Evolutionary conservation across 1,140 invertebrate species (phyloP), one percentile per base, ranked within the genome.

Genomic region (Physella acuta): DNA sequence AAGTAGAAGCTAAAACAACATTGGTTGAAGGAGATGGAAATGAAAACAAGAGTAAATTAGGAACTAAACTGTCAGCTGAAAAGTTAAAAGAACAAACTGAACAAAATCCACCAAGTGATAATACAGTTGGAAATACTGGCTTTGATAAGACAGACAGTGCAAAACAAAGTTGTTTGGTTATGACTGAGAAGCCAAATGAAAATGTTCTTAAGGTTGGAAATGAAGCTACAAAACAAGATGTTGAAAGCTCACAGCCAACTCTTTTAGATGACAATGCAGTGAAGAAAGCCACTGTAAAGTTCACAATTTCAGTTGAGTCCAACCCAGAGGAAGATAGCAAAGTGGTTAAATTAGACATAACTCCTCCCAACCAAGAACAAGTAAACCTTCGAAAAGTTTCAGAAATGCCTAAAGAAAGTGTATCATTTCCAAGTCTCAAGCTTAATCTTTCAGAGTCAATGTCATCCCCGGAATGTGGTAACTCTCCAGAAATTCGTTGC

Each of bases 301-400:
- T 68, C 33, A 68, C 65, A 44, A 36, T 68, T 26, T 68, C 65
- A 44, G 31, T 68, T 34, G 65, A 68, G 36, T 68, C 65, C 28
- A 68, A 59, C 28, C 11, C 52, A 20, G 65, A 68, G 11, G 65
- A 68, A 3, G 52, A 66, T 1, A 55, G 17, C 26, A 11, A 26
- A 30, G 58, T 31, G 3, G 30, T 16, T 30, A 8, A 56, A 56
- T 8, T 8, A 56, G 58, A 30, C 8, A 24, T 26, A 33, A 30
- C 20, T 8, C 17, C 58, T 3, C 20, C 17, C 14, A 26, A 56
- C 28, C 16, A 17, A 11, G 11, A 34, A 8, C 4, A 34, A 30
- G 58, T 8, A 16, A 33, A 60, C 14, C 28, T 30, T 31, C 2
- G 3, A 36, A 30, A 53, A 31, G 63, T 30, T n/a, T 1, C 39